Base-by-base conservation (phyloP, 2,888 invertebrate genomes). In the Ectobius pallidus region DNA sequence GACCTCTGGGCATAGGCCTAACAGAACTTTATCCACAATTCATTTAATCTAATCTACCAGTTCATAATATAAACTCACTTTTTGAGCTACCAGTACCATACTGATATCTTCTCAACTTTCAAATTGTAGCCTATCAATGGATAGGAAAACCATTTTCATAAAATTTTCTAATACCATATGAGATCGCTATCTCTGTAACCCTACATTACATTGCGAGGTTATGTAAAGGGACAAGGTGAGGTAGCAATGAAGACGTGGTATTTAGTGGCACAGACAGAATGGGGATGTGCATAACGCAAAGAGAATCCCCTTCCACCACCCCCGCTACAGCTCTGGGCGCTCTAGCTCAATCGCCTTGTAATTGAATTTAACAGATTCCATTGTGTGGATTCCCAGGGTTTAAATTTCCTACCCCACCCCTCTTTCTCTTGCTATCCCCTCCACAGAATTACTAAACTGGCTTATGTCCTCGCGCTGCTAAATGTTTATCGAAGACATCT, bases 291-390 rank as follows among this genome's bases (percentile, higher is more conserved):
- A 52, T 14, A 25, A 3, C 4, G 18, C 62, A 63, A 39, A 63
- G 63, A 63, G 63, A 63, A 63, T 63, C 63, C 62, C 62, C 25
- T 22, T 52, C 52, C 25, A 39, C 63, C 55, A 55, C 27, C 55
- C 55, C 55, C 18, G 27, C 46, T 42, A 25, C 44, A 44, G 58
- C 58, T 30, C 58, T 30, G 58, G 58, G 58, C 58, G 42, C 70
- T 32, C 44, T 34, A 67, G 72, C 68, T 72, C 72, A 72, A 72
- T 68, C 72, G 72, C 72, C 72, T 72, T 58, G 72, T 72, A 72
- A 72, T 72, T 67, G 67, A 72, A 72, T 72, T 72, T 65, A 67
- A 67, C 72, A 65, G 72, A 72, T 72, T 72, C 72, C 72, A 65
- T 65, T 65, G 65, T 65, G 65, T 34, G 46, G 65, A 65, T 65